Evolutionary conservation across 2,797 vertebrate species (phyloP).

Genomic region (Pogoniulus pusillus): DNA sequence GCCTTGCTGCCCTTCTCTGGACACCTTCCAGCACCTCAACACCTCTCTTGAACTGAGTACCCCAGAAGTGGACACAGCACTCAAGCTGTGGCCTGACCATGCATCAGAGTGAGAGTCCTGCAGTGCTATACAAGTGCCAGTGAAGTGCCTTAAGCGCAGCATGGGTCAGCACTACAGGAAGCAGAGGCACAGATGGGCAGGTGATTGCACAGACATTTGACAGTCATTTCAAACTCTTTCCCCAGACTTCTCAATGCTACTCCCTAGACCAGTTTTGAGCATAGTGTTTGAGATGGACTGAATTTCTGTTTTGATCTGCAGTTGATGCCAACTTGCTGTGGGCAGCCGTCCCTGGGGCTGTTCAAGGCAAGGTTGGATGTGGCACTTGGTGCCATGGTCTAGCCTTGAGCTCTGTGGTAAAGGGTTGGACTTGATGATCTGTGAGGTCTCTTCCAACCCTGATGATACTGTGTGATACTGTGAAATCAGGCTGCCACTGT

Average conservation of each 20-base stretch:
- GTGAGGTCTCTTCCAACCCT: too few species aligned
- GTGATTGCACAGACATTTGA: not conserved
- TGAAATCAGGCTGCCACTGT: not conserved
- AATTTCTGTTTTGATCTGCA: not conserved
- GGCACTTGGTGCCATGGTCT: too few species aligned
- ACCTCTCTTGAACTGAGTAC: too few species aligned
- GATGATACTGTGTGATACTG: too few species aligned
- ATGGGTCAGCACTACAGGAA: not conserved
- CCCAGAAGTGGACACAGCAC: too few species aligned
- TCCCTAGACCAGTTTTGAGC: not conserved
- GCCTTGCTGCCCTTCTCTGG: too few species aligned
- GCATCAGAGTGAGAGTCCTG: not conserved
- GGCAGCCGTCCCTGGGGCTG: too few species aligned
- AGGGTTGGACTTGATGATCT: too few species aligned
- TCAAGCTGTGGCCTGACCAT: too few species aligned
- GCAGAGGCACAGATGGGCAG: not conserved
- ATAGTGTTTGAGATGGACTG: not conserved
- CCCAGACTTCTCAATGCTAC: not conserved
- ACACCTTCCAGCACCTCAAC: too few species aligned
- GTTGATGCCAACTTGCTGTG: not conserved
- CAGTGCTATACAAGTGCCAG: not conserved
- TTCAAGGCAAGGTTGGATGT: not conserved
- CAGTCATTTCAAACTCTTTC: not conserved
- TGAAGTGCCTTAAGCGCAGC: not conserved
- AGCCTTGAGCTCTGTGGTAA: too few species aligned